Conservation (phyloP, 2,113 vertebrate genomes). For the Struthio camelus region DNA sequence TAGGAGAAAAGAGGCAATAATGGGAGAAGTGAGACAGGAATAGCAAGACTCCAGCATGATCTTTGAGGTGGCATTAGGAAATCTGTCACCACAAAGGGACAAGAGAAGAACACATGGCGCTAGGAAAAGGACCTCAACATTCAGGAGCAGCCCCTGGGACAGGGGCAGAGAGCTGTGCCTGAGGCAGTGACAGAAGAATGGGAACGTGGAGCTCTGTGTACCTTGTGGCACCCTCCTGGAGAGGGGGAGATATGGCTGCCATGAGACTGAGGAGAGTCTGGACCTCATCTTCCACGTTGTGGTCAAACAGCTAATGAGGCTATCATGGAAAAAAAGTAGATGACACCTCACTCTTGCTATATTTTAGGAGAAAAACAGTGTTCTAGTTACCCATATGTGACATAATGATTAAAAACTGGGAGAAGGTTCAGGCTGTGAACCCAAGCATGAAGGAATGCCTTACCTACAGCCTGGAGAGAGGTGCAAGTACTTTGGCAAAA, state of each 20-base stretch:
- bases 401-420: not conserved
- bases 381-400: not conserved
- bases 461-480: not conserved
- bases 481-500: not conserved
- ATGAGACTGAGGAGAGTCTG: not conserved
- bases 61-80: not conserved
- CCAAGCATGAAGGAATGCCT: not conserved
- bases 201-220: fast-evolving
- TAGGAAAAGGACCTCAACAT: not conserved
- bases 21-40: not conserved
- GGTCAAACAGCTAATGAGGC: not conserved
- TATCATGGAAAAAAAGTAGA: not conserved
- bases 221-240: not conserved
- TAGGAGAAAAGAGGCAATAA: not conserved
- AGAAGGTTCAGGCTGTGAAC: not conserved
- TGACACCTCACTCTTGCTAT: not conserved
- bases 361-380: not conserved
- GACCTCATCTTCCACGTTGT: fast-evolving
- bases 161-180: not conserved
- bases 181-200: not conserved
- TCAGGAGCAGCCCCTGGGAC: not conserved
- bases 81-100: not conserved
- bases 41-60: not conserved
- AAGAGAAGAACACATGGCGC: not conserved
- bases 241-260: not conserved